A percentile compares a stretch with the other conserved stretches of the same genome.
phyloP scores from a whole-genome alignment of 2,797 vertebrate genomes.

The Sebastes flavidus region DNA sequence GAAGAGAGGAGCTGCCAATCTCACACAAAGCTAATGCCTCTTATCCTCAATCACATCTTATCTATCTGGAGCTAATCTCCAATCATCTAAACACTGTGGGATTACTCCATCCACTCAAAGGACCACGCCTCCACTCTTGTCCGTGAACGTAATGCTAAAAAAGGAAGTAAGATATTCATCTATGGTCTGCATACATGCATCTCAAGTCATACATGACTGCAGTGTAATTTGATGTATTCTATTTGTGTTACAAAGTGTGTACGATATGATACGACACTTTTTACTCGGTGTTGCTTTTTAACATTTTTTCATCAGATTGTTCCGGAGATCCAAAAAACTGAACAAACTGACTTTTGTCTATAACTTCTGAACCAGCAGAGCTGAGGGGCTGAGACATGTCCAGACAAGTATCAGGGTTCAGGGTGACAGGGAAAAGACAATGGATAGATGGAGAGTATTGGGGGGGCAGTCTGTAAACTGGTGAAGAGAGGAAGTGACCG shows the following conservation, averaged over 20 bases:
- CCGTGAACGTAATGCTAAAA: background rate
- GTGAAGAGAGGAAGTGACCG: background rate
- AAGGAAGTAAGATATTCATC: background rate
- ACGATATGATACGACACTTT: background rate
- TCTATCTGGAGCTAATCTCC: constrained; percentile 50
- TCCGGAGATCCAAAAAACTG: background rate
- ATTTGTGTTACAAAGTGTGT: background rate
- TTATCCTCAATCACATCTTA: constrained; percentile 57
- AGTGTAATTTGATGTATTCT: background rate
- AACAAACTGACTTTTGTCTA: background rate
- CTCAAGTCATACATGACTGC: background rate
- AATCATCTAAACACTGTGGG: constrained; percentile 51
- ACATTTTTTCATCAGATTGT: background rate
- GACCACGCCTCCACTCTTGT: background rate
- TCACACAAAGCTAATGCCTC: constrained; percentile 40
- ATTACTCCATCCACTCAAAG: constrained; percentile 34
- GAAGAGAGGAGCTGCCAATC: constrained; percentile 5
- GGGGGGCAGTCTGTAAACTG: background rate
- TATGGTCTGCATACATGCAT: background rate
- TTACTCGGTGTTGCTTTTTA: background rate
- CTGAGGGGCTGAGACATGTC: constrained; percentile 38
- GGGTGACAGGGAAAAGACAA: constrained; percentile 15
- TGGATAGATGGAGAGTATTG: background rate
- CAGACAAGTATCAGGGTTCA: constrained; percentile 33
- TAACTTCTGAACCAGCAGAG: background rate